phyloP scores from a whole-genome alignment of 2,113 vertebrate genomes.

The Cervus canadensis region DNA sequence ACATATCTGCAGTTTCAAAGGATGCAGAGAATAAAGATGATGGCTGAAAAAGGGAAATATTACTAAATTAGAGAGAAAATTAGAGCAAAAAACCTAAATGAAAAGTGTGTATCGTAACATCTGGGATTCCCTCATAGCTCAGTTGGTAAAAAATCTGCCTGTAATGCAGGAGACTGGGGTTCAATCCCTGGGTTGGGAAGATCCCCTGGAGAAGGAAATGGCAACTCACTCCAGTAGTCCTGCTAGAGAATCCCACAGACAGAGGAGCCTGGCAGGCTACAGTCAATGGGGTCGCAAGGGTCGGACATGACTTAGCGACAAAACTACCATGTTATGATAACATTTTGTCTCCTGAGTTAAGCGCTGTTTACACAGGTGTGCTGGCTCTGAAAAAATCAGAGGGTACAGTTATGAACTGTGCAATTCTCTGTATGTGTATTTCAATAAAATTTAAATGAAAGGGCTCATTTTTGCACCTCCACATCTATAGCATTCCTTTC shows the following conservation, averaged over 20 bases:
- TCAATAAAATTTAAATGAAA: slow-evolving; percentile 34
- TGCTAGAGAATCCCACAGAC: neutral
- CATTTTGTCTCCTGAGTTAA: neutral
- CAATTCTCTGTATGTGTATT: neutral
- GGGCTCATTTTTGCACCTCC: neutral
- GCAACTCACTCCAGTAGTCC: neutral
- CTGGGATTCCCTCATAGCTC: neutral
- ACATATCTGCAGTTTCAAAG: slow-evolving; percentile 20
- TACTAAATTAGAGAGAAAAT: slow-evolving; percentile 16
- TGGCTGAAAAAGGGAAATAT: neutral
- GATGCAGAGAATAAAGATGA: neutral
- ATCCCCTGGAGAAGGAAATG: neutral
- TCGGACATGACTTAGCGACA: neutral
- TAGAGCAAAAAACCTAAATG: neutral
- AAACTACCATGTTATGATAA: neutral
- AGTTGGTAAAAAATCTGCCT: neutral
- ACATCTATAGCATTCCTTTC: neutral
- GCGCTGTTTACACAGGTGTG: neutral
- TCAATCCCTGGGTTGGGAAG: neutral
- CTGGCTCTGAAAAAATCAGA: neutral
- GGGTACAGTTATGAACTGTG: neutral
- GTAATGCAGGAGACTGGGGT: neutral
- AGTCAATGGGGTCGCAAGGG: neutral
- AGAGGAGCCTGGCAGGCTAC: neutral
- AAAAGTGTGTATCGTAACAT: neutral